Conservation (phyloP, 2,113 vertebrate genomes). For the Colossoma macropomum region DNA sequence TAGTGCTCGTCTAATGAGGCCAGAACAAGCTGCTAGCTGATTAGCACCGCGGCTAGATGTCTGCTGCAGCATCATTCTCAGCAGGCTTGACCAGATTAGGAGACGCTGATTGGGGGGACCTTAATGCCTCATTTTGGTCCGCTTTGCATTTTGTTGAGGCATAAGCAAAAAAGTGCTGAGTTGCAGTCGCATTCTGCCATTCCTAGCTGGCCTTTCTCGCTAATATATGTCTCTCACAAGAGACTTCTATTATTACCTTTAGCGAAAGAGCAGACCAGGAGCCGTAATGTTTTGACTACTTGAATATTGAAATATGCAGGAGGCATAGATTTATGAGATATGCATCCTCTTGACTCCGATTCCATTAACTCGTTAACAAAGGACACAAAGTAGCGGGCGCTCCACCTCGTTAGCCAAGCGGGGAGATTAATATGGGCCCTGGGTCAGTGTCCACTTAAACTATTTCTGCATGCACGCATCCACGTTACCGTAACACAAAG, state of each 20-base stretch:
- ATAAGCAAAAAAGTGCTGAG: constrained; percentile 15
- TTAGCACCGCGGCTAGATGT: constrained; percentile 12
- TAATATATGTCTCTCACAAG: background rate
- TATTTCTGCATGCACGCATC: constrained; percentile 55
- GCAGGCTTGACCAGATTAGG: constrained; percentile 32
- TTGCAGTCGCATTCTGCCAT: background rate
- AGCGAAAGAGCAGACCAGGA: constrained; percentile 35
- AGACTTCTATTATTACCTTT: constrained; percentile 8
- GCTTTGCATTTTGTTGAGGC: background rate
- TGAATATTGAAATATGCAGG: constrained; percentile 73
- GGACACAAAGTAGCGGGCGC: constrained; percentile 71
- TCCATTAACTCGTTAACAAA: constrained; percentile 81
- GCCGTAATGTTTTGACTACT: constrained; percentile 61
- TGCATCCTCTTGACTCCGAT: constrained; percentile 78
- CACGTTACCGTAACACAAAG: constrained; percentile 12
- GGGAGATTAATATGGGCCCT: constrained; percentile 75
- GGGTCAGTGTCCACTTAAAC: constrained; percentile 81
- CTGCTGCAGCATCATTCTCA: constrained; percentile 19
- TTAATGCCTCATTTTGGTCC: constrained; percentile 24
- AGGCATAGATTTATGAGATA: constrained; percentile 66
- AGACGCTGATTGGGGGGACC: constrained; percentile 39
- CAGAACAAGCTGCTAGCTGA: constrained; percentile 7
- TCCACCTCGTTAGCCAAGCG: constrained; percentile 75
- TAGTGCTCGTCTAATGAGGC: constrained; percentile 24
- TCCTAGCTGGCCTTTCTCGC: background rate